These are phyloP conservation scores for Stenolophus ochropezus DNA, from an alignment of 2,888 invertebrate genomes.

Conservation along the genomic window DNA sequence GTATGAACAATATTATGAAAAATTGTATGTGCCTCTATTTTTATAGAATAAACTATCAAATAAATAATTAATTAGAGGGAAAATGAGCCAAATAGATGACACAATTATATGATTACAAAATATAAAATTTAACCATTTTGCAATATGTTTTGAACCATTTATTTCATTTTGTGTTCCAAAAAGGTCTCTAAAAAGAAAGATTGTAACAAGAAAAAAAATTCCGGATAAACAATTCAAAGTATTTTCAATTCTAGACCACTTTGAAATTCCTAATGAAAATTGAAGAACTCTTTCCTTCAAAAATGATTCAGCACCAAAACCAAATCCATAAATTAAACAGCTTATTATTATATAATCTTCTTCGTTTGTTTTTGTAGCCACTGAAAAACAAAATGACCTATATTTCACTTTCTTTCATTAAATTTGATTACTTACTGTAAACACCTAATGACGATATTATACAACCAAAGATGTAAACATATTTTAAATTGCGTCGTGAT, in stretches of 20 bases:
- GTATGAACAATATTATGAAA: neutral
- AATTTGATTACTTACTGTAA: constrained; percentile 60
- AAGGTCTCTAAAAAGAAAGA: neutral
- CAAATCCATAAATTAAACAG: constrained; percentile 64
- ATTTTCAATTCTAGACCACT: constrained; percentile 63
- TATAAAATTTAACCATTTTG: constrained; percentile 60
- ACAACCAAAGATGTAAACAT: constrained; percentile 61
- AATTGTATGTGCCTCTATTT: constrained; percentile 31
- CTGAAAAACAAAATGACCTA: constrained; percentile 63
- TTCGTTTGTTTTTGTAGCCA: constrained; percentile 60
- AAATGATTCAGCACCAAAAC: constrained; percentile 64
- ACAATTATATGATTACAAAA: constrained; percentile 58
- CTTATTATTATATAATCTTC: constrained; percentile 63
- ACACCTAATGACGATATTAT: constrained; percentile 61
- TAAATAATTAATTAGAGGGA: constrained; percentile 54
- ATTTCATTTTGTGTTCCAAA: constrained; percentile 40
- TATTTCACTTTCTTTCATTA: neutral
- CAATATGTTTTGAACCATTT: constrained; percentile 22
- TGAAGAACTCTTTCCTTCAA: constrained; percentile 63
- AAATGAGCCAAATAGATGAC: constrained; percentile 57
- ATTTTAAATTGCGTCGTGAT: constrained; percentile 61
- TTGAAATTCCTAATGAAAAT: constrained; percentile 63
- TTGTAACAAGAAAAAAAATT: constrained; percentile 61
- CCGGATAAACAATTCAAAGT: constrained; percentile 64
- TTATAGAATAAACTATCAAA: constrained; percentile 30